Percentiles rank a stretch among this genome's conserved stretches.
These are phyloP conservation scores for Cantharis rufa DNA, from an alignment of 2,888 invertebrate species.

Conservation along the genomic window DNA sequence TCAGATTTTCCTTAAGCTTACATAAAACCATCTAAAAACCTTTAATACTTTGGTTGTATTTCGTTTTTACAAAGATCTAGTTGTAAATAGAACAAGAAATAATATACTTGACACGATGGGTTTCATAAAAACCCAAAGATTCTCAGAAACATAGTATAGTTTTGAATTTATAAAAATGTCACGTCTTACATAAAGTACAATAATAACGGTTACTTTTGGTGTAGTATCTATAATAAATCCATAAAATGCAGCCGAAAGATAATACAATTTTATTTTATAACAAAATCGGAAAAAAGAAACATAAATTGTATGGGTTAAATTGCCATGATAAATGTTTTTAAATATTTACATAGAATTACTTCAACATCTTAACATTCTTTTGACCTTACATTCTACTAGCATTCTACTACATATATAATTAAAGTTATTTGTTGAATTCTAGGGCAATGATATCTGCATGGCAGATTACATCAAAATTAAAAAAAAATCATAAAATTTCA, in stretches of 20 bases:
- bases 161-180: background rate
- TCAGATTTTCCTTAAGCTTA: background rate
- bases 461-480: no score
- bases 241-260: background rate
- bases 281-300: background rate
- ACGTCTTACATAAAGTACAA: background rate
- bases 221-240: background rate
- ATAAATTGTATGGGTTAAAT: background rate
- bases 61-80: background rate
- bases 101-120: background rate
- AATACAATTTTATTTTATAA: background rate
- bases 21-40: background rate
- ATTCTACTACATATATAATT: no score
- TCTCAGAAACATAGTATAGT: background rate
- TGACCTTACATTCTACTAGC: no score
- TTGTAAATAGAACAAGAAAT: background rate
- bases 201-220: background rate
- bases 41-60: background rate
- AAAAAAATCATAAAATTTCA: no score
- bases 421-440: no score
- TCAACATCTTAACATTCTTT: no score
- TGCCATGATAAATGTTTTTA: background rate
- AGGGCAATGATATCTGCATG: no score
- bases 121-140: background rate
- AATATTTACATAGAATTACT: no score